A percentile compares a stretch with the other conserved stretches of the same genome.
Conservation (phyloP, 2,888 invertebrate species). For the Andrena camellia region DNA sequence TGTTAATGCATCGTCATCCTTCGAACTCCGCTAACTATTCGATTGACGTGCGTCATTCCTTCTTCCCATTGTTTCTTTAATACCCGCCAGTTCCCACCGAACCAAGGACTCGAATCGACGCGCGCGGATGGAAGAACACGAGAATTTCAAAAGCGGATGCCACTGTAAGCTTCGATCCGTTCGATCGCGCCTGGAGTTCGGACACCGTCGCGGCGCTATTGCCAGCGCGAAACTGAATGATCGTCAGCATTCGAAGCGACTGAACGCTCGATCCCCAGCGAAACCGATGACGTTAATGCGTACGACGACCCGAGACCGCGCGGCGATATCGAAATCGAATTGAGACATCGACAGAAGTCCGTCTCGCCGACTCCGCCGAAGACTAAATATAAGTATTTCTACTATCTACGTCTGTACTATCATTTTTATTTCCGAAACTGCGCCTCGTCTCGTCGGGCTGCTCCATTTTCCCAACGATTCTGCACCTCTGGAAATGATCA, state of each 20-base stretch:
- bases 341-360: slow-evolving; percentile 27
- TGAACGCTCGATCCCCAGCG: slow-evolving; percentile 22
- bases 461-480: slow-evolving; percentile 17
- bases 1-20: slow-evolving; percentile 9
- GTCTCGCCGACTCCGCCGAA: slow-evolving; percentile 1
- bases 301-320: neutral
- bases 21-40: slow-evolving; percentile 11
- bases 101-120: slow-evolving; percentile 4
- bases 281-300: slow-evolving; percentile 2
- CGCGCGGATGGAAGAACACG: neutral
- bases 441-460: slow-evolving; percentile 24
- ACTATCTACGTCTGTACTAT: neutral
- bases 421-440: no score
- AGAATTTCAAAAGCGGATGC: neutral
- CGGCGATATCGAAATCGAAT: slow-evolving; percentile 20
- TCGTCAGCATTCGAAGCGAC: slow-evolving; percentile 17
- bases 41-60: slow-evolving; percentile 1
- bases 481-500: neutral
- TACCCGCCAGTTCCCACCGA: neutral
- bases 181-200: slow-evolving; percentile 1
- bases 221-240: slow-evolving; percentile 34
- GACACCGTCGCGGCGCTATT: slow-evolving; percentile 1
- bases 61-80: slow-evolving; percentile 4
- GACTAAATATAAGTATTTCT: neutral
- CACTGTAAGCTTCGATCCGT: slow-evolving; percentile 6